Base-by-base conservation (phyloP, 2,113 vertebrate genomes). In the Istiophorus platypterus region DNA sequence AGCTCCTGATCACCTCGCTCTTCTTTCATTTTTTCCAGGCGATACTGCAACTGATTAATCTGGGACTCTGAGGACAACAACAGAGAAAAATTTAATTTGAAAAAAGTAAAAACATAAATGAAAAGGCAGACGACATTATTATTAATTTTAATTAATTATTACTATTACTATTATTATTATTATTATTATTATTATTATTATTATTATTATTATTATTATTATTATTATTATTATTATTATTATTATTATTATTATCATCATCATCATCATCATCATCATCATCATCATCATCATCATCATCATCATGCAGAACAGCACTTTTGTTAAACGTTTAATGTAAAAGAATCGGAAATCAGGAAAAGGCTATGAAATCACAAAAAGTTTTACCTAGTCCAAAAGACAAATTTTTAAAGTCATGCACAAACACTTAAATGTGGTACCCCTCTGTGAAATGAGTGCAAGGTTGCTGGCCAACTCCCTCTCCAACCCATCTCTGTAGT, bases 401-500 rank as follows among this genome's bases (percentile, higher is more conserved):
- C 51, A 54, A 10, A n/a, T 10, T 54, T 12, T 24, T 5, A 4
- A 34, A 54, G 12, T 54, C 52, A 54, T 13, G 24, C 2, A 78
- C 1, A 34, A 37, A 29, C 4, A 59, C 2, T 71, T 66, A 24
- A 65, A 45, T 54, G 11, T 7, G 31, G 49, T 73, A 98, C 97
- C 97, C 91, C 93, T 97, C 83, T 97, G 96, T 0, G 94, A 79
- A 51, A 97, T n/a, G 8, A 95, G 90, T 14, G 93, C 90, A 18
- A 93, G 85, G 26, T 88, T 95, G 92, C 90, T 91, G 0, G 95
- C 88, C 77, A 98, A 69, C 84, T 99, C 97, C 47, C 91, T 90
- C 84, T 97, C 97, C 87, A 99, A 87, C 20, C 94, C 93, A 2
- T 97, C 97, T 65, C 94, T 91, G 71, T 95, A 96, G 22, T 95